Evolutionary conservation across 2,888 invertebrate genomes (phyloP), one percentile per base, ranked within the genome.

Genomic region (Seira ritae): DNA sequence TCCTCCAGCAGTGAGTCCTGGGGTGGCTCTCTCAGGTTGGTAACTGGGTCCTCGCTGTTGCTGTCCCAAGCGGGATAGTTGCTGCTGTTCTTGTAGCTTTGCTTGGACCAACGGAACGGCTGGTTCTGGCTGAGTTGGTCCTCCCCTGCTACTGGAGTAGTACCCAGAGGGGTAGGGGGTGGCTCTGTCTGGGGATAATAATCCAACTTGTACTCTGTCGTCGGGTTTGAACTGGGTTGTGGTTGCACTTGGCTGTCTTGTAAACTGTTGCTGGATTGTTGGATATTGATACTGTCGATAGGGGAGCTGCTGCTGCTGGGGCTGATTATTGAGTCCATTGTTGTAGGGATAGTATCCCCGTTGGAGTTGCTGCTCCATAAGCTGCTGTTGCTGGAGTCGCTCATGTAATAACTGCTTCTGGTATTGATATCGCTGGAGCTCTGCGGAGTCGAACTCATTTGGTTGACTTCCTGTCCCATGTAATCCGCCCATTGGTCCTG

Each of bases 321-420:
- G 20, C n/a, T n/a, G n/a, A n/a, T n/a, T n/a, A n/a, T n/a, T n/a
- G n/a, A n/a, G n/a, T n/a, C n/a, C n/a, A n/a, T 42, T 12, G 42
- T 4, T 8, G 42, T 42, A 42, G 42, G 42, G 6, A 12, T 42
- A 42, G 42, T 42, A 42, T 8, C 42, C 42, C 42, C 42, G 4
- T 12, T 42, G 42, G 6, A 8, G 42, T 12, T 42, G 42, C 42
- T 42, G 42, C 42, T 42, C 42, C 12, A 42, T 8, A 4, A 4
- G 67, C 22, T 67, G 67, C 8, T 67, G 23, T 67, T 67, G 67
- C 23, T 67, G 67, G 19, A 67, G 42, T 10, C 10, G 4, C 42
- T 10, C 10, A 8, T 42, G 42, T 10, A 42, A 42, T 12, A 42
- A 12, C 42, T 42, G 6, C 42, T 42, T 42, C 42, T 42, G 42